Percentiles rank a stretch among this genome's conserved stretches.
Conservation (phyloP, 2,888 invertebrate species). For the Drosophila glabriapex region DNA sequence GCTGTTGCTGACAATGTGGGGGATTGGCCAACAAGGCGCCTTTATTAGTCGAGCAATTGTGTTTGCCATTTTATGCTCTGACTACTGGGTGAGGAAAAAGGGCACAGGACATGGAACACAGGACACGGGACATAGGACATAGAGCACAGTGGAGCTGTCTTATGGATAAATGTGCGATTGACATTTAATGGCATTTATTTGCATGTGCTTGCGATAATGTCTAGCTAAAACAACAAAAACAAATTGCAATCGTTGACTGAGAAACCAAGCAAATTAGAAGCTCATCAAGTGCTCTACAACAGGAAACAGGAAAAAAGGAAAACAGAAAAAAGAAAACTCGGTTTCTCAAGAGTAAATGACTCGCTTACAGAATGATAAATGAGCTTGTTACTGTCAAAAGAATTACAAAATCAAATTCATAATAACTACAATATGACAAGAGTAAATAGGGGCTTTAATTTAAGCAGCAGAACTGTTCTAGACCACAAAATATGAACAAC, state of each 20-base stretch:
- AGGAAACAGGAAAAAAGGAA: constrained; percentile 3
- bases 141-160: constrained; percentile 22
- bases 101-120: not conserved
- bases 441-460: not conserved
- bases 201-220: constrained; percentile 53
- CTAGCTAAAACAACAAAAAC: not conserved
- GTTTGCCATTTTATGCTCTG: constrained; percentile 42
- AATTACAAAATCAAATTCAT: not conserved
- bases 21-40: constrained; percentile 55
- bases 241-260: not conserved
- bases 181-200: constrained; percentile 73
- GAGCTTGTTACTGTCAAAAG: not conserved
- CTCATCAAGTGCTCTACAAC: constrained; percentile 28
- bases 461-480: not conserved
- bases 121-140: not conserved
- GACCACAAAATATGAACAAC: not conserved
- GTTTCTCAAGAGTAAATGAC: not conserved
- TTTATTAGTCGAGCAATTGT: constrained; percentile 61
- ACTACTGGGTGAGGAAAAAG: not conserved
- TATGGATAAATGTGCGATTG: constrained; percentile 66
- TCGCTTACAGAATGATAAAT: constrained; percentile 3
- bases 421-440: not conserved
- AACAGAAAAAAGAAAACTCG: not conserved
- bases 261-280: constrained; percentile 20
- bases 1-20: constrained; percentile 12